Conservation (phyloP, 2,797 vertebrate species). For the Oryzias dopingdopingensis region DNA sequence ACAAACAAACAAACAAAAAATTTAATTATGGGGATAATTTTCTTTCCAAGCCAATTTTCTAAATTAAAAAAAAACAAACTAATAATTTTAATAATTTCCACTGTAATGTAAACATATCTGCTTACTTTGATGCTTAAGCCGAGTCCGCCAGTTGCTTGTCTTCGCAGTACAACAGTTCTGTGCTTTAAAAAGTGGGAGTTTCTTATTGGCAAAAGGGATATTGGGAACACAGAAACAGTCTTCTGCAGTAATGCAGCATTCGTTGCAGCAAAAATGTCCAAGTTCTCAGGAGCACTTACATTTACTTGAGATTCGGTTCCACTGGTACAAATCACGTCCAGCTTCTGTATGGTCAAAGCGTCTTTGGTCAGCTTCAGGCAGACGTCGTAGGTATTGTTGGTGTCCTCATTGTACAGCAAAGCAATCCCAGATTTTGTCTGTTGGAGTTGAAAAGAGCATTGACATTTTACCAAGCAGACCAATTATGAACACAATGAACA, state of each 20-base stretch:
- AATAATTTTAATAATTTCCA: constrained; percentile 25
- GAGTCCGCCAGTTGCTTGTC: constrained; percentile 89
- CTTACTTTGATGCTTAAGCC: constrained; percentile 97
- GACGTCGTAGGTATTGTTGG: constrained; percentile 86
- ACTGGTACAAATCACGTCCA: constrained; percentile 87
- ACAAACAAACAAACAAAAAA: constrained; percentile 30
- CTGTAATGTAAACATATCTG: constrained; percentile 38
- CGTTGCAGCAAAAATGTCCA: constrained; percentile 20
- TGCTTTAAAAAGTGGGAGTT: constrained; percentile 94
- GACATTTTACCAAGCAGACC: constrained; percentile 47
- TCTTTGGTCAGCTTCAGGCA: constrained; percentile 89
- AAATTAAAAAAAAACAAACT: constrained; percentile 3
- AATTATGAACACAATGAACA: constrained; percentile 58
- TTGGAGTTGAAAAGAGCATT: constrained; percentile 59
- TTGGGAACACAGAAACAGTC: constrained; percentile 41
- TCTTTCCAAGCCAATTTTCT: constrained; percentile 23
- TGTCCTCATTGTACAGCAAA: constrained; percentile 83
- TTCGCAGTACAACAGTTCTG: constrained; percentile 94
- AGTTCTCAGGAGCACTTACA: constrained; percentile 83
- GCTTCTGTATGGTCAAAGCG: constrained; percentile 88
- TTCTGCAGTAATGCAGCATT: constrained; percentile 30
- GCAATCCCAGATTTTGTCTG: constrained; percentile 91
- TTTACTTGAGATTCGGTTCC: constrained; percentile 82
- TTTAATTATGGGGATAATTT: constrained; percentile 5
- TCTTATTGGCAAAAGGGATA: constrained; percentile 78